phyloP scores from a whole-genome alignment of 2,113 vertebrate genomes.

The Leuciscus idus region DNA sequence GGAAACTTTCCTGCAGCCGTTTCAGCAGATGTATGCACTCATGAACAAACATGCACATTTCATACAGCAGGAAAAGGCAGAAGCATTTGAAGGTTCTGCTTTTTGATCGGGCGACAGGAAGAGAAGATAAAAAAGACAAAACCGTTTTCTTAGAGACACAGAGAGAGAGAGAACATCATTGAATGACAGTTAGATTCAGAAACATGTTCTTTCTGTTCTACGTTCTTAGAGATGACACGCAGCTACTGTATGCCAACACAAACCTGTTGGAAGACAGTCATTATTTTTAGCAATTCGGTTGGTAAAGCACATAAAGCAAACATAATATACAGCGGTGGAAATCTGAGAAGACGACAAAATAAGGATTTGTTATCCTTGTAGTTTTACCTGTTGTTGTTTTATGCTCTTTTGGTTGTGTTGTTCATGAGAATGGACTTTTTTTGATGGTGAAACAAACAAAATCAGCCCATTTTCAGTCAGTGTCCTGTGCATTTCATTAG shows the following conservation, averaged over 20 bases:
- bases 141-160: neutral
- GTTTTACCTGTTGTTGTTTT: neutral
- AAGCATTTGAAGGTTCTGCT: neutral
- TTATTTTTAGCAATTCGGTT: neutral
- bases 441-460: neutral
- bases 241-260: neutral
- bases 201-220: neutral
- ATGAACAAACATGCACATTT: constrained; percentile 19
- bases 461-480: neutral
- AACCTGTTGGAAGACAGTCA: constrained; percentile 7
- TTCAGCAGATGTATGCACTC: neutral
- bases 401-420: too few relatives aligned
- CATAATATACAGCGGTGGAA: neutral
- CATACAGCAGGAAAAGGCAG: neutral
- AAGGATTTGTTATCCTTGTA: neutral
- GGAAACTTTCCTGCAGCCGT: neutral
- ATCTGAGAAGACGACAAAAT: neutral
- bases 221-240: neutral
- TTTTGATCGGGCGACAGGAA: neutral
- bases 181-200: neutral
- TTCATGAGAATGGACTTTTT: neutral
- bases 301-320: neutral
- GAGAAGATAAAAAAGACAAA: constrained; percentile 9
- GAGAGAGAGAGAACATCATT: neutral
- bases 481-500: neutral